Evolutionary conservation across 2,888 invertebrate genomes (phyloP), one percentile per base, ranked within the genome.

Genomic region (Vanessa cardui): DNA sequence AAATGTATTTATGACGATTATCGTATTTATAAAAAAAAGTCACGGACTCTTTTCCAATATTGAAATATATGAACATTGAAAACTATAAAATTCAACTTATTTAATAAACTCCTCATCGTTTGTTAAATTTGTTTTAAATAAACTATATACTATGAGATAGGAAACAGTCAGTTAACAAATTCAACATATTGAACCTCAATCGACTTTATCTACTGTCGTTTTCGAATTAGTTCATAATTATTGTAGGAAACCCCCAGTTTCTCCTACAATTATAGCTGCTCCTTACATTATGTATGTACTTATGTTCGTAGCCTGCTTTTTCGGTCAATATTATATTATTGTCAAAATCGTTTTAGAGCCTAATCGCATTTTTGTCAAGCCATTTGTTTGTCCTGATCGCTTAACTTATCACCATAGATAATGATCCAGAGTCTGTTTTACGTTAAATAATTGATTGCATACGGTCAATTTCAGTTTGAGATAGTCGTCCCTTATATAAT

Each of bases 401-500:
- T 88, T 58, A 97, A 83, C 79, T 94, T 95, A 56, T 90, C 92
- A 0, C 94, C 93, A 26, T 94, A 93, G n/a, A n/a, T n/a, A n/a
- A 1, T 95, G 95, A 46, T 95, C 94, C 16, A 94, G 81, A 6
- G 96, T 95, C 78, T 96, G 96, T 77, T 95, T 96, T 58, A 95
- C 94, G 70, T 93, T 93, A 83, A 95, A 96, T 21, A 94, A 93
- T 83, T 46, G 94, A 86, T 82, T 96, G 84, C 96, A 96, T 97
- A 72, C 95, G 93, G 69, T 97, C 96, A 74, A 97, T 97, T 80
- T 97, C 97, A 31, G 95, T 95, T 81, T 96, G 96, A 8, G 96
- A 96, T 61, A 97, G 88, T 6, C 97, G 93, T 0, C 97, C 96
- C 79, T 95, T 96, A 87, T 96, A 87, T 97, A 96, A 86, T 97